Base-by-base conservation (phyloP, 2,797 vertebrate genomes). In the Graptemys geographica region DNA sequence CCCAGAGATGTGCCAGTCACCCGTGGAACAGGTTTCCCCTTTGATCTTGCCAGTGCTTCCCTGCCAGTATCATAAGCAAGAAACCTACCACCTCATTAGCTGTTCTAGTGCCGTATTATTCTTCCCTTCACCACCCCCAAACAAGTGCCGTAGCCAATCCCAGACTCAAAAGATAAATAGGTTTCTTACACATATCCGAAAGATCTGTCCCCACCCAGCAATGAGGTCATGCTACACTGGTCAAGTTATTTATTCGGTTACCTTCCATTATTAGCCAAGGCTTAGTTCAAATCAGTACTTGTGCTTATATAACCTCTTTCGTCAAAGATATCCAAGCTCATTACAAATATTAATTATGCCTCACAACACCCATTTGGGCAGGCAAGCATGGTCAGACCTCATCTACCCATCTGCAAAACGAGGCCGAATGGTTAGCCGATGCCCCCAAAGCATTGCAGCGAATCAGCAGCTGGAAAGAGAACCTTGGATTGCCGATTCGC, bases 311-410 rank as follows among this genome's bases (percentile, higher is more conserved):
- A 47, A 78, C 12, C 25, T 27, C 44, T 83, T 56, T 87, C 81
- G 88, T 88, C 84, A 23, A 90, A 93, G 79, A 83, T 57, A 41
- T 86, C 81, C 69, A 6, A 12, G 57, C 83, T 92, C 82, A 83
- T 83, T 93, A 85, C 88, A 72, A 90, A 49, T 0, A 13, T 9
- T 74, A 82, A 86, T 81, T 56, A 59, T 15, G 0, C 91, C 41
- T 33, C 86, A 62, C 57, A 95, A 94, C 79, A 84, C 82, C 21
- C 4, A 51, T 59, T n/a, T 2, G 23, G 78, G n/a, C 65, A 41
- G n/a, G 65, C n/a, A 72, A 23, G n/a, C n/a, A 37, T 23, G 23
- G 65, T 72, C n/a, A 72, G n/a, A 72, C 65, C 18, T 8, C 8
- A 69, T 21, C 16, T 37, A 69, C 19, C 8, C 65, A 23, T 41